These are phyloP conservation scores for Uria lomvia DNA, from an alignment of 2,113 vertebrate species.

Conservation along the genomic window DNA sequence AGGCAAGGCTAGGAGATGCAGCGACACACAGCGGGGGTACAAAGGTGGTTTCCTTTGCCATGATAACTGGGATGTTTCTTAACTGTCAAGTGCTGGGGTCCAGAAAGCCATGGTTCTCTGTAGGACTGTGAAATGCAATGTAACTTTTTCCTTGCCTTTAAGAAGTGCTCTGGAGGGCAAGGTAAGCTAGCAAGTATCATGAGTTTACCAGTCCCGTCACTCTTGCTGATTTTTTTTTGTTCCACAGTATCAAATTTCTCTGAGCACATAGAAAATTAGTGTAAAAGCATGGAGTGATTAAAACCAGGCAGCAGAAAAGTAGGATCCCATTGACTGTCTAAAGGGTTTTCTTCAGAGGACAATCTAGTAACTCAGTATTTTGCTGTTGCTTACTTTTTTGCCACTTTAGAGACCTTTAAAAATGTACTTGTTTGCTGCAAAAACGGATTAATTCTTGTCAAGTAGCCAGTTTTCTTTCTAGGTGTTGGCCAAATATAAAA, in stretches of 20 bases:
- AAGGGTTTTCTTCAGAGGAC: neutral
- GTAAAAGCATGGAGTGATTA: neutral
- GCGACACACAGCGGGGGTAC: rapidly evolving
- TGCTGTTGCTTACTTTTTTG: neutral
- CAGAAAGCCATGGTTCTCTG: neutral
- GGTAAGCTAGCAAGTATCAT: neutral
- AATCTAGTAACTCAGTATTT: neutral
- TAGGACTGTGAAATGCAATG: neutral
- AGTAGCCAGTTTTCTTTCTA: neutral
- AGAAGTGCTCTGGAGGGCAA: neutral
- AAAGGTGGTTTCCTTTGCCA: neutral
- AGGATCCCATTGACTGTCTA: neutral
- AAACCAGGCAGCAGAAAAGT: neutral
- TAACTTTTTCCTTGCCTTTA: neutral
- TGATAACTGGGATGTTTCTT: neutral
- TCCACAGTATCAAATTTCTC: neutral
- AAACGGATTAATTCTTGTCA: neutral
- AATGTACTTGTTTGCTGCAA: neutral
- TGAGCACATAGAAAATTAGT: neutral
- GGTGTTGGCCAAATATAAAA: neutral
- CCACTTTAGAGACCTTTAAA: neutral
- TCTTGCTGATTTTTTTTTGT: neutral
- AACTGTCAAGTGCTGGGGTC: neutral
- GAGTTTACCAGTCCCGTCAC: neutral
- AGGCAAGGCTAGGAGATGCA: neutral